phyloP scores from a whole-genome alignment of 2,113 vertebrate species.

The Manacus vitellinus region DNA sequence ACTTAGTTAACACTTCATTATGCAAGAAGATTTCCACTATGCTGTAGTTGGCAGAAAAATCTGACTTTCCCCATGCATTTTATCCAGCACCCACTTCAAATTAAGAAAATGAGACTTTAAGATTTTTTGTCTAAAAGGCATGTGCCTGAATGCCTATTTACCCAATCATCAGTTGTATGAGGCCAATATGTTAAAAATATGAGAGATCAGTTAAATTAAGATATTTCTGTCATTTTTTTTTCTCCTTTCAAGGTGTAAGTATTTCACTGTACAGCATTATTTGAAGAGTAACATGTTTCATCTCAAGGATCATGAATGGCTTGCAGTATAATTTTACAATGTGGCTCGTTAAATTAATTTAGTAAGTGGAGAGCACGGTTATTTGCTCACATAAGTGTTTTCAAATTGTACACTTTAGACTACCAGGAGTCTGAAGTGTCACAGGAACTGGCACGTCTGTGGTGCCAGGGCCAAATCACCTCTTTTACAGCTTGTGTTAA shows the following conservation, averaged over 20 bases:
- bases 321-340: not conserved
- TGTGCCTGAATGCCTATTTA: not conserved
- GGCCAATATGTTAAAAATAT: not conserved
- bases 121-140: not conserved
- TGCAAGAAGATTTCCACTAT: constrained; percentile 29
- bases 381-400: not conserved
- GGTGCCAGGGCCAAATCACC: not conserved
- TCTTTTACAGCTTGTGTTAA: not conserved
- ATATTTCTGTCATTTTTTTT: not conserved
- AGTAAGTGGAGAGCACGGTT: not conserved
- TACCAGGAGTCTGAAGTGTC: not conserved
- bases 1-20: constrained; percentile 53
- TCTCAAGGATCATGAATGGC: not conserved
- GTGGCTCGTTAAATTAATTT: not conserved
- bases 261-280: not conserved
- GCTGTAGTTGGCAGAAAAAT: constrained; percentile 14
- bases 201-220: not conserved
- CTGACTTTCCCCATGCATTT: constrained; percentile 1
- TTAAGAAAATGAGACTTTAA: constrained; percentile 3
- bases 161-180: not conserved
- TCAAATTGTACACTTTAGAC: not conserved
- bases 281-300: constrained; percentile 37
- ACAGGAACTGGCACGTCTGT: rapidly evolving
- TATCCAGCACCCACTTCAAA: constrained; percentile 17
- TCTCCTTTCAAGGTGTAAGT: not conserved